A percentile compares a stretch with the other conserved stretches of the same genome.
Conservation (phyloP, 2,797 vertebrate genomes). For the Sylvilagus floridanus region DNA sequence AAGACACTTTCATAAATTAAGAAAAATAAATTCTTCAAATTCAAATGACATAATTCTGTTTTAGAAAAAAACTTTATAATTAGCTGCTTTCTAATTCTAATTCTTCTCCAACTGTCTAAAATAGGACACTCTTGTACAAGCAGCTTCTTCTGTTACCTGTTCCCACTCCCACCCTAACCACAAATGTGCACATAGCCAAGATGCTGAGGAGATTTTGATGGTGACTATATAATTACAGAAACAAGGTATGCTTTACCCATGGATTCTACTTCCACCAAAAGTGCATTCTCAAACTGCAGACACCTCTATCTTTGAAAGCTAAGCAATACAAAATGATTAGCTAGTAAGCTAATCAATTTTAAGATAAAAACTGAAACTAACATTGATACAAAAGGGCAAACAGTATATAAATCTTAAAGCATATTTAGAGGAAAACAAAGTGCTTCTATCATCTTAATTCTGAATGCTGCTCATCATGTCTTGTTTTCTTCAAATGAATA, state of each 20-base stretch:
- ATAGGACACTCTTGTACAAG: constrained; percentile 25
- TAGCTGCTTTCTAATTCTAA: constrained; percentile 41
- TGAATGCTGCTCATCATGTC: constrained; percentile 15
- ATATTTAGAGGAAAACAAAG: constrained; percentile 1
- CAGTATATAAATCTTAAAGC: constrained; percentile 49
- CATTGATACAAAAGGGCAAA: constrained; percentile 12
- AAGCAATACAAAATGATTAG: constrained; percentile 55
- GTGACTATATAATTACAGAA: constrained; percentile 35
- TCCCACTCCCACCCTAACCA: background rate
- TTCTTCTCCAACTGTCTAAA: constrained; percentile 26
- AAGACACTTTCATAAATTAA: constrained; percentile 44
- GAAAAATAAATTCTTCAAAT: constrained; percentile 26
- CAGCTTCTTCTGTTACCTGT: background rate
- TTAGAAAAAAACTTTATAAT: constrained; percentile 55
- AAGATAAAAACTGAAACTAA: constrained; percentile 46
- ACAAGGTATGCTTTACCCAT: constrained; percentile 41
- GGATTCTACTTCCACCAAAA: constrained; percentile 45
- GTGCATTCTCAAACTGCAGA: constrained; percentile 34
- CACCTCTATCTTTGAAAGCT: constrained; percentile 48
- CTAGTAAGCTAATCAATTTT: constrained; percentile 30
- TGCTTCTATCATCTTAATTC: constrained; percentile 42
- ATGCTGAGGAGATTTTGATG: constrained; percentile 31
- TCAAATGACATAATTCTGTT: constrained; percentile 49
- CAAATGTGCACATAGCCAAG: constrained; percentile 30
- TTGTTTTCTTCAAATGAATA: constrained; percentile 42